phyloP scores from a whole-genome alignment of 2,797 vertebrate species.

The Coilia nasus region DNA sequence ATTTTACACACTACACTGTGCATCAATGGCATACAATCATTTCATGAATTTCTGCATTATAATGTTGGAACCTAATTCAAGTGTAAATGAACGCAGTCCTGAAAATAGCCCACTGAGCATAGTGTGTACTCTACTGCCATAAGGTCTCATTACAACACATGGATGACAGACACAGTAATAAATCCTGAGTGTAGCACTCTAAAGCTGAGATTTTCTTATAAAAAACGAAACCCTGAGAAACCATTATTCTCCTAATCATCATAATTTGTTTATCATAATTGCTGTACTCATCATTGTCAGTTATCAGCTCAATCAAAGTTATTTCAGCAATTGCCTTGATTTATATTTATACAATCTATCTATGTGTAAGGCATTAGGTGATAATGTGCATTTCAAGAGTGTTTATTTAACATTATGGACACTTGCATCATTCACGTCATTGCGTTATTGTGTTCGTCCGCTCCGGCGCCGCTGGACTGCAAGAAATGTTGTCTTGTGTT shows the following conservation, averaged over 20 bases:
- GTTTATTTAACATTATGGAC: too few species aligned
- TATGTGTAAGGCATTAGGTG: too few species aligned
- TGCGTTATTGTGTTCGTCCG: too few species aligned
- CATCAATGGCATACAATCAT: not conserved
- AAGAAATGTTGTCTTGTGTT: too few species aligned
- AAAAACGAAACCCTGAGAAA: not conserved
- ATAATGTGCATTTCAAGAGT: too few species aligned
- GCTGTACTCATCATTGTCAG: too few species aligned
- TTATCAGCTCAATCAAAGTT: not conserved
- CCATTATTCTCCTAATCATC: not conserved
- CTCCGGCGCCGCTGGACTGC: too few species aligned
- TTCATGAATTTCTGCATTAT: too few species aligned
- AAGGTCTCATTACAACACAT: too few species aligned
- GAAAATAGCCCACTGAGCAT: not conserved
- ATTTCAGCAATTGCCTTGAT: not conserved
- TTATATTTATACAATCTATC: not conserved
- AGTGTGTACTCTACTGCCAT: too few species aligned
- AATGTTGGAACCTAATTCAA: not conserved
- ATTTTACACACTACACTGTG: not conserved
- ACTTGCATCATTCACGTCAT: too few species aligned
- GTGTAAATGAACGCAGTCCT: not conserved
- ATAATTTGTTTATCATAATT: too few species aligned
- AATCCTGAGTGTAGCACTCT: not conserved
- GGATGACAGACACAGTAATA: not conserved
- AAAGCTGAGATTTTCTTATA: not conserved